These are phyloP conservation scores for Caenorhabditis plicata DNA, from an alignment of 2,888 invertebrate genomes.

Conservation along the genomic window DNA sequence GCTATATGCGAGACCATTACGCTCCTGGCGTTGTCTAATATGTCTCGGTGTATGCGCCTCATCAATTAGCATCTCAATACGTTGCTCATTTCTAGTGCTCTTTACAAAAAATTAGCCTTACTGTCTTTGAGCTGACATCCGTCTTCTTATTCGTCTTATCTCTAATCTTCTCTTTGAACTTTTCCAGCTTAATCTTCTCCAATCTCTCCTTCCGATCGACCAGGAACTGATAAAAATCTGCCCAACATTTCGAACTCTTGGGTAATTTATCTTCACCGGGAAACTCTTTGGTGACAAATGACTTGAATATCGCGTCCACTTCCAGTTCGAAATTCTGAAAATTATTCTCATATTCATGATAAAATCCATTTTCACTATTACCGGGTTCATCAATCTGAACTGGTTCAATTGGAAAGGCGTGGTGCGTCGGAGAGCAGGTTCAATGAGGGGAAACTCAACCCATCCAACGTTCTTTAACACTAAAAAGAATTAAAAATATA, in stretches of 20 bases:
- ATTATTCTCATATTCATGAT: no score
- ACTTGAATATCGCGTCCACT: no score
- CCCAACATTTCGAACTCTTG: no score
- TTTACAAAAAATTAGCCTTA: neutral
- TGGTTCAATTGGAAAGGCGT: no score
- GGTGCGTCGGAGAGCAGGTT: constrained; percentile 13
- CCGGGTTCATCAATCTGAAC: no score
- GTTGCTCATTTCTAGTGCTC: neutral
- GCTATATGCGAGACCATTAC: neutral
- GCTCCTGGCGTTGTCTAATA: neutral
- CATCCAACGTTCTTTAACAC: constrained; percentile 22
- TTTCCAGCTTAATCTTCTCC: neutral
- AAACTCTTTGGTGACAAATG: no score
- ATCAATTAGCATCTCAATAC: neutral
- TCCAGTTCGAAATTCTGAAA: no score
- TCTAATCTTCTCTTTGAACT: neutral
- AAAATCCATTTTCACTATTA: no score
- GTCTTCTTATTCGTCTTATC: neutral
- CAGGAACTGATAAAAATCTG: no score
- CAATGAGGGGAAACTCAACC: constrained; percentile 8
- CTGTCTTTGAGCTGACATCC: neutral
- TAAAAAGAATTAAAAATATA: no score
- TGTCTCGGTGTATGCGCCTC: neutral
- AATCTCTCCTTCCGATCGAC: neutral
- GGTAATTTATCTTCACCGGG: no score